Base-by-base conservation (phyloP, 2,797 vertebrate genomes). In the Phylloscopus collybita region DNA sequence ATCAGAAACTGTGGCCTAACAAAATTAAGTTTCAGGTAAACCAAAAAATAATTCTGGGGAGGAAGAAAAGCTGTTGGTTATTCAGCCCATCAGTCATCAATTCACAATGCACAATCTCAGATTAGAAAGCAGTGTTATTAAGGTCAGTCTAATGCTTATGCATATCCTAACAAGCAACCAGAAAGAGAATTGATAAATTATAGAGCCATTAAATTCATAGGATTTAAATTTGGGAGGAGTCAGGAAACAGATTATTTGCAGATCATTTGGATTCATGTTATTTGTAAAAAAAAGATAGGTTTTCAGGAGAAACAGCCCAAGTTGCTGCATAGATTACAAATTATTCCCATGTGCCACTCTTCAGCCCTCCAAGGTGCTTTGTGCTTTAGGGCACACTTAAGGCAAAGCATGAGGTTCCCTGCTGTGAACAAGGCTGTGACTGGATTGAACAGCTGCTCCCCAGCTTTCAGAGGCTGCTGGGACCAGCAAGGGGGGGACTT, bases 21-120 rank as follows among this genome's bases (percentile, higher is more conserved):
- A 61, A 82, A 70, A 92, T 74, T 50, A 82, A 69, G 84, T 87
- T 87, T 69, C 42, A 86, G 51, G 45, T 92, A 92, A 88, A 82
- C 2, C 32, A 71, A 66, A 60, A 78, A 86, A 88, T 0, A 0
- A 3, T 53, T 93, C 17, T 42, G 18, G 15, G 21, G 40, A 91
- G 10, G 40, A 61, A 94, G 69, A 76, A 20, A 90, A 86, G 64
- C 6, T 79, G 7, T 15, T 80, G 23, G 23, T 42, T 93, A 73
- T 34, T 90, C 53, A 93, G 60, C 45, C 8, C 29, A 95, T 56
- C 78, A 93, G 62, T 84, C 84, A 82, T 49, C 62, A 36, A 56
- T n/a, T 40, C 26, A 70, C 47, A 74, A 16, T 23, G 34, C 11
- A 47, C 3, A 34, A 40, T 45, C 92, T 79, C 57, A 79, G 51